Percentiles rank a stretch among this genome's conserved stretches.
Evolutionary conservation across 2,888 invertebrate genomes (phyloP).

Genomic region (Epinotia demarniana): DNA sequence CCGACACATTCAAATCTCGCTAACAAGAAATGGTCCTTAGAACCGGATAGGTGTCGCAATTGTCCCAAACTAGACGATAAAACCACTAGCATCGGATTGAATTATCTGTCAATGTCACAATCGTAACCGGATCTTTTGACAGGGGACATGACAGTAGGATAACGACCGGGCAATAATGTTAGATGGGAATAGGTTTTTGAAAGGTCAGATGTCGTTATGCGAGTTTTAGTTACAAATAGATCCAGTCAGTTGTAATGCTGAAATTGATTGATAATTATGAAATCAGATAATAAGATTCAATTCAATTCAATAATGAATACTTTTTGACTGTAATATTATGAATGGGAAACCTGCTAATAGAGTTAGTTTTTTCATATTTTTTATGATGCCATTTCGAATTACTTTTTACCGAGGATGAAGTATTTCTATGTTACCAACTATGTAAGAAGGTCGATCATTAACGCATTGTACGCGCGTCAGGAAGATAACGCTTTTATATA

Average conservation of each 20-base stretch:
- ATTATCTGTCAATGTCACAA: constrained; percentile 21
- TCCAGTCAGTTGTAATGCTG: neutral
- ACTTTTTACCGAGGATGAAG: too few species aligned
- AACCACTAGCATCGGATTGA: constrained; percentile 13
- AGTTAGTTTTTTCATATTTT: too few species aligned
- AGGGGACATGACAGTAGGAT: constrained; percentile 4
- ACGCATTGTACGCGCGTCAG: too few species aligned
- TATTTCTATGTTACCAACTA: too few species aligned
- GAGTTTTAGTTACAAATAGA: neutral
- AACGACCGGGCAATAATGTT: neutral
- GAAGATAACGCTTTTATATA: too few species aligned
- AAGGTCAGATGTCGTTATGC: neutral
- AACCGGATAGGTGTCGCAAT: neutral
- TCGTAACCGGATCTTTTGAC: constrained; percentile 6
- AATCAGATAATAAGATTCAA: too few species aligned
- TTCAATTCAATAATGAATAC: too few species aligned
- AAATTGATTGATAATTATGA: too few species aligned
- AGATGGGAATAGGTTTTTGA: constrained; percentile 4
- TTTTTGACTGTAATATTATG: too few species aligned
- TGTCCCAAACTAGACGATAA: neutral
- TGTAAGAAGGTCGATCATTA: too few species aligned
- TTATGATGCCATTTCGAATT: too few species aligned
- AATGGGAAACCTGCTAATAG: too few species aligned
- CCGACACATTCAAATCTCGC: neutral
- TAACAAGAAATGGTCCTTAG: constrained; percentile 19